Conservation (phyloP, 1,140 invertebrate species). For the Listronotus oregonensis region DNA sequence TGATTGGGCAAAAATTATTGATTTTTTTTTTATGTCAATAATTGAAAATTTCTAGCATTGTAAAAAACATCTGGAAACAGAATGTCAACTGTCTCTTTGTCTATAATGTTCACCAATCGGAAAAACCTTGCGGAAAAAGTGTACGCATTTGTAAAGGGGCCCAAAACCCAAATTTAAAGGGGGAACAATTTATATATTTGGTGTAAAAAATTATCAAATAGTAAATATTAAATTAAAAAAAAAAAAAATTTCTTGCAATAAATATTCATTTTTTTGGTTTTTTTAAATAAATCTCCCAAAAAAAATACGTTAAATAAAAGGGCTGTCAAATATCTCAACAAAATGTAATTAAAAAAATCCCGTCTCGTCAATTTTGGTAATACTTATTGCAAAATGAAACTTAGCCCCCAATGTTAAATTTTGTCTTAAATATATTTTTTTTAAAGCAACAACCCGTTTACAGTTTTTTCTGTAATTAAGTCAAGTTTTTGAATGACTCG, state of each 20-base stretch:
- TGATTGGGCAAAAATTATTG: too few species aligned
- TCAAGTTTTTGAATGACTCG: too few species aligned
- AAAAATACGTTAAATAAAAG: background rate
- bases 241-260: constrained; percentile 29
- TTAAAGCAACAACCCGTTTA: too few species aligned
- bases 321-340: constrained; percentile 9
- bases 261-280: constrained; percentile 32
- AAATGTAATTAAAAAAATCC: constrained; percentile 17
- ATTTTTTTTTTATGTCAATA: too few species aligned
- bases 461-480: too few species aligned
- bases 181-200: constrained; percentile 26
- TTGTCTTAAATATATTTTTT: background rate
- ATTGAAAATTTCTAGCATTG: too few species aligned
- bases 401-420: constrained; percentile 22
- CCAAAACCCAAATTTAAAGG: constrained; percentile 27
- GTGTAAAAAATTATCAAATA: constrained; percentile 10
- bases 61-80: too few species aligned
- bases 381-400: constrained; percentile 29
- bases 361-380: constrained; percentile 25
- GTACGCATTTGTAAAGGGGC: constrained; percentile 49
- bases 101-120: constrained; percentile 31
- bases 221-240: constrained; percentile 3
- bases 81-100: too few species aligned
- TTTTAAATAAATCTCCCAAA: background rate
- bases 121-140: constrained; percentile 47